Conservation (phyloP, 2,113 vertebrate species). For the Pavo muticus region DNA sequence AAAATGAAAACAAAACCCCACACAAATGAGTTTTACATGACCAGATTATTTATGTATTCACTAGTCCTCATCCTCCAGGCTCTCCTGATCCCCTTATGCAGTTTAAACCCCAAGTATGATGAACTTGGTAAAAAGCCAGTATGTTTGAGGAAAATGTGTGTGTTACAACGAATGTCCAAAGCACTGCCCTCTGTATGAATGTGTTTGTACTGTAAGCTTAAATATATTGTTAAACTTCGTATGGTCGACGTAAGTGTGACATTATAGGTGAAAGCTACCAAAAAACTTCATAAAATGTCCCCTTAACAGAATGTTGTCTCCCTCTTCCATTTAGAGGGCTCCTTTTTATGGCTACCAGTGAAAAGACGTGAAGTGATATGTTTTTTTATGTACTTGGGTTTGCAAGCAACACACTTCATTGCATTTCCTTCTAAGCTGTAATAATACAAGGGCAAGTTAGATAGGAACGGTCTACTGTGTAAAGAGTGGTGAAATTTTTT, state of each 20-base stretch:
- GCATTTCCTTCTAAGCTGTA: not conserved
- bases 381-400: not conserved
- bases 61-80: not conserved
- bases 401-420: not conserved
- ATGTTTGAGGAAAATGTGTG: not conserved
- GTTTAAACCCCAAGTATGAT: not conserved
- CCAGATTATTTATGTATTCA: constrained; percentile 9
- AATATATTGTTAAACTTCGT: not conserved
- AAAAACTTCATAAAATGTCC: not conserved
- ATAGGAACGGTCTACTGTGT: not conserved
- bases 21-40: not conserved
- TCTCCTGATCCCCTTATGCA: not conserved
- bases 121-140: not conserved
- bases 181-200: not conserved
- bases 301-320: not conserved
- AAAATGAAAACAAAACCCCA: not conserved
- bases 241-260: not conserved
- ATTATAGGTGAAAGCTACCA: not conserved
- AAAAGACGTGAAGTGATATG: not conserved
- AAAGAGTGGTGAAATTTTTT: not conserved
- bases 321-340: not conserved
- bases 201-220: not conserved
- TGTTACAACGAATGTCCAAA: not conserved
- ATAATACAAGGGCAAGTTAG: not conserved
- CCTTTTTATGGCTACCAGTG: not conserved